Base-by-base conservation (phyloP, 53 echinoderm and acorn worm genomes). In the Hippasteria phrygiana region DNA sequence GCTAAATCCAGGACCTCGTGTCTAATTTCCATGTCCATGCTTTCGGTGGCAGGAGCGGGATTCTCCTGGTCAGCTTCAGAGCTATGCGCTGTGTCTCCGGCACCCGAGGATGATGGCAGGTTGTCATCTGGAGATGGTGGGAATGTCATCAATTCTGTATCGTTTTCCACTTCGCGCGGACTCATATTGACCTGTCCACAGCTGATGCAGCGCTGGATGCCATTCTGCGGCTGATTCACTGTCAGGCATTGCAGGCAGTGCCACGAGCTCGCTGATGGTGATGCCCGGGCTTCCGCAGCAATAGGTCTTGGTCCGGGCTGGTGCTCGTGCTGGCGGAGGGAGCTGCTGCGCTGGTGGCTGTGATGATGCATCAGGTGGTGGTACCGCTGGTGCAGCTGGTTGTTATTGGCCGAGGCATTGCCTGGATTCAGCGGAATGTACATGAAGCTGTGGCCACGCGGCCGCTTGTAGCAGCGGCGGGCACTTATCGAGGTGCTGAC, bases 391-490 rank as follows among this genome's bases (percentile, higher is more conserved):
- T 47, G 38, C 0, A 41, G 62, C 29, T 91, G 91, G 63, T 78
- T 55, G 62, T 54, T 76, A 18, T 80, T 33, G 7, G 74, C 5
- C 16, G 93, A 87, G 4, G 88, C 35, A 6, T 70, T 56, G 45
- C 40, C 55, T 9, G 53, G 56, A 55, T 74, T 74, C 22, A 56
- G 78, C 0, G 93, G 65, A 54, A 94, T 71, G 50, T 69, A 75
- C 36, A 95, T 83, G 71, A 95, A 95, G 88, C 93, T 93, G 63
- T 95, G 95, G 33, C 95, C 95, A 0, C 93, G 92, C 8, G 93
- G 95, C 0, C 95, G 92, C 32, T 95, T 95, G 88, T 95, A 95
- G 89, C 95, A 95, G 43, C 95, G 91, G 37, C 95, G 93, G 27
- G 95, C 95, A 42, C 91, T 89, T 35, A 86, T 87, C 56, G 95